phyloP scores from a whole-genome alignment of 2,888 invertebrate species.

The Plebejus anna region DNA sequence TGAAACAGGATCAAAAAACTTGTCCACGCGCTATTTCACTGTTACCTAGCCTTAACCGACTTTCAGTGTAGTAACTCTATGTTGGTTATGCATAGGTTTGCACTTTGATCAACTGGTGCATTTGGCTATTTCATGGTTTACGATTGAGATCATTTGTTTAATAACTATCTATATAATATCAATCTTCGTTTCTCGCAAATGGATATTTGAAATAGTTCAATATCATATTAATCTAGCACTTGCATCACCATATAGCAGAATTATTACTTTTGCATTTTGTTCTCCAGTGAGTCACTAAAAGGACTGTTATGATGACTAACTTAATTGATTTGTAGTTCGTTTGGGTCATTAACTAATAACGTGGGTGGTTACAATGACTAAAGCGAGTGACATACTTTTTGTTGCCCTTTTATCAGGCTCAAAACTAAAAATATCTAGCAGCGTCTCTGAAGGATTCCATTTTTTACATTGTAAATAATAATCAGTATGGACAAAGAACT shows the following conservation, averaged over 20 bases:
- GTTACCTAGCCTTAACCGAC: background rate
- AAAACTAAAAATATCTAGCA: background rate
- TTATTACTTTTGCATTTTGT: slow-evolving; percentile 47
- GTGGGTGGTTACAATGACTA: slow-evolving; percentile 54
- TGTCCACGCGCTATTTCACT: too few species aligned
- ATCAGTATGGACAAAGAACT: background rate
- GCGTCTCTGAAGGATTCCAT: background rate
- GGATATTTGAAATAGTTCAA: background rate
- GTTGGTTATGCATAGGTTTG: background rate
- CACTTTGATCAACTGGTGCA: background rate
- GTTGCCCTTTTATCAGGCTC: background rate
- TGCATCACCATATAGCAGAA: slow-evolving; percentile 24
- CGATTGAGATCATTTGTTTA: background rate
- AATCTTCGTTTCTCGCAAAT: background rate
- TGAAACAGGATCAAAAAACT: too few species aligned
- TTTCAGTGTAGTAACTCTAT: background rate
- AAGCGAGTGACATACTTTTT: slow-evolving; percentile 23
- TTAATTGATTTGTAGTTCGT: slow-evolving; percentile 70
- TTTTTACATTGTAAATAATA: background rate
- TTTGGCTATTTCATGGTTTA: background rate
- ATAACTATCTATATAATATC: background rate
- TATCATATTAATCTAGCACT: slow-evolving; percentile 16
- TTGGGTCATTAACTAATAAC: slow-evolving; percentile 63
- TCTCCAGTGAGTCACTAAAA: slow-evolving; percentile 58
- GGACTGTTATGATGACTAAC: slow-evolving; percentile 61